phyloP scores from a whole-genome alignment of 2,113 vertebrate genomes.

The Gavia stellata region DNA sequence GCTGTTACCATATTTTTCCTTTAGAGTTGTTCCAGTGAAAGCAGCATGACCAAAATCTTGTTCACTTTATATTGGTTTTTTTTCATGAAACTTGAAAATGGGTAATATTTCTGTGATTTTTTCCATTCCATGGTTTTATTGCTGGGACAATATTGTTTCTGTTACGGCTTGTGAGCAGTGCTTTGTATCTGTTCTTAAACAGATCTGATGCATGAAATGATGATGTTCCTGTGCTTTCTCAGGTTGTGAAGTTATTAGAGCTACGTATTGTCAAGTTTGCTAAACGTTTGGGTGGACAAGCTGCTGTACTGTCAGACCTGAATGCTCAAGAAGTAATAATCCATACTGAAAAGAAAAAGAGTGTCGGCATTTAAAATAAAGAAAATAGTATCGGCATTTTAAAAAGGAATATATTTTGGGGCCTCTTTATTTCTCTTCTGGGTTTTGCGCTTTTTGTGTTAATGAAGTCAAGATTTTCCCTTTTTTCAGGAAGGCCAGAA shows the following conservation, averaged over 20 bases:
- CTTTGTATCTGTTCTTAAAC: conserved; percentile 18
- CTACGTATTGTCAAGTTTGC: neutral
- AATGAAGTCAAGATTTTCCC: neutral
- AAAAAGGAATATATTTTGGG: neutral
- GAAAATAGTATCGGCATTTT: neutral
- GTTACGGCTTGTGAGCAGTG: neutral
- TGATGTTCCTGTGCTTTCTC: conserved; percentile 6
- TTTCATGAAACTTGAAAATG: neutral
- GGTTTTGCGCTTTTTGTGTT: neutral
- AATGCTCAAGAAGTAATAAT: neutral
- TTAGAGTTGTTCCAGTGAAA: neutral
- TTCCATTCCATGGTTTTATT: neutral
- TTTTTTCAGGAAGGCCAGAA: neutral
- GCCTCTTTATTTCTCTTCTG: neutral
- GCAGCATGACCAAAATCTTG: neutral
- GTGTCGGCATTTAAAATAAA: neutral
- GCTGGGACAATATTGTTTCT: conserved; percentile 31
- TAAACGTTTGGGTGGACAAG: neutral
- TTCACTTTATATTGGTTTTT: neutral
- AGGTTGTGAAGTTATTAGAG: neutral
- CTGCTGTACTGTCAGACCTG: neutral
- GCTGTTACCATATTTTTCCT: neutral
- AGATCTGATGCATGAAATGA: neutral
- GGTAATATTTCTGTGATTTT: neutral
- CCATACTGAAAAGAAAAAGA: neutral